These are phyloP conservation scores for Diachasmimorpha longicaudata DNA, from an alignment of 1,140 invertebrate species.

Conservation along the genomic window DNA sequence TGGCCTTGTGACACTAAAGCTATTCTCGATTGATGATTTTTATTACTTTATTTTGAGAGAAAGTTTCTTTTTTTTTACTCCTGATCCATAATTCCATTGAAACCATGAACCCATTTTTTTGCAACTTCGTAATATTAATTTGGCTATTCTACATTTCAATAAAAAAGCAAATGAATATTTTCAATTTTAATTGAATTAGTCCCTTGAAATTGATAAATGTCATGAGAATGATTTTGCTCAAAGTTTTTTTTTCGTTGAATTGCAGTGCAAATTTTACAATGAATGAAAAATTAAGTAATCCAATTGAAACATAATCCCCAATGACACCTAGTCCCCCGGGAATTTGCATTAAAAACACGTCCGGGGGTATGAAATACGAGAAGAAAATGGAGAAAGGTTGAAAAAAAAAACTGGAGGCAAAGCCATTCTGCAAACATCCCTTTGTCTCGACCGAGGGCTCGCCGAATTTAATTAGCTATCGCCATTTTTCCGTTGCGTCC, in stretches of 20 bases:
- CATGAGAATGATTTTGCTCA: too few species aligned
- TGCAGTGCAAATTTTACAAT: too few species aligned
- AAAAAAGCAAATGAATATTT: too few species aligned
- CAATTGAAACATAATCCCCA: neutral
- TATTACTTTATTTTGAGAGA: neutral
- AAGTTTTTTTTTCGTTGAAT: too few species aligned
- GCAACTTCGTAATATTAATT: too few species aligned
- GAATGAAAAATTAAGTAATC: neutral
- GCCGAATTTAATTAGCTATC: slow-evolving; percentile 53
- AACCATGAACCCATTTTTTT: too few species aligned
- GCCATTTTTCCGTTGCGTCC: slow-evolving; percentile 43
- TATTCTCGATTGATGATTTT: neutral
- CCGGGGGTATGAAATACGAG: neutral
- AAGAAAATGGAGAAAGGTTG: neutral
- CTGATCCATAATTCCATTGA: too few species aligned
- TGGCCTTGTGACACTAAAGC: slow-evolving; percentile 4
- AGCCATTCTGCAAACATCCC: slow-evolving; percentile 27
- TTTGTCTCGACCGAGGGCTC: slow-evolving; percentile 34
- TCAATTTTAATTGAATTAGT: too few species aligned
- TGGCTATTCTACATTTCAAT: too few species aligned
- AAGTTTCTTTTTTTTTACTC: neutral
- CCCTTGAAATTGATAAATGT: too few species aligned
- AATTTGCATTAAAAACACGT: slow-evolving; percentile 19
- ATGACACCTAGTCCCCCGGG: neutral
- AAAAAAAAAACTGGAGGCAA: slow-evolving; percentile 34